A percentile compares a stretch with the other conserved stretches of the same genome.
Conservation (phyloP, 2,888 invertebrate species). For the Ormyrus thymus region DNA sequence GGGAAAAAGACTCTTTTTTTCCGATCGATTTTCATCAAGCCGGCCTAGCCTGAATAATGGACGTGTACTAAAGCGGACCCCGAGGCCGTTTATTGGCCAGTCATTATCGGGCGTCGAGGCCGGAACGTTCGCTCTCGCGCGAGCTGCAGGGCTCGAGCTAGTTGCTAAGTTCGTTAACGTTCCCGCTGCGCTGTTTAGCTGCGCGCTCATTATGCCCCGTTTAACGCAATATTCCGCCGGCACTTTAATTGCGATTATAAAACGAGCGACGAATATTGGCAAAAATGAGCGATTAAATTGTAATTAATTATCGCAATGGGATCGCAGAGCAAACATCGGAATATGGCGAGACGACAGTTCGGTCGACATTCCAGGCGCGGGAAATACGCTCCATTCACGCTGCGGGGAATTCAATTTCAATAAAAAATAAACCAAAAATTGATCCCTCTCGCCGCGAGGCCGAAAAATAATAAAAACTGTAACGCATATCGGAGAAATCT, state of each 20-base stretch:
- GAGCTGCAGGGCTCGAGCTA: not conserved
- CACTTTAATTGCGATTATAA: no score
- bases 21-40: constrained; percentile 31
- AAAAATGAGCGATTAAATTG: no score
- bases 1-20: constrained; percentile 15
- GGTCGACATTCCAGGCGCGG: not conserved
- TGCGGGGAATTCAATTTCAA: not conserved
- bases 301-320: no score
- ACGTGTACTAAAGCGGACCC: not conserved
- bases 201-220: no score
- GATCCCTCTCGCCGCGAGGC: constrained; percentile 9
- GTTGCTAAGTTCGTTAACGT: constrained; percentile 13
- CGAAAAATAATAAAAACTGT: constrained; percentile 2
- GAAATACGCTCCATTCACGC: no score
- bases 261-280: no score
- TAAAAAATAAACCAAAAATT: constrained; percentile 39
- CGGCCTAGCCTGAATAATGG: constrained; percentile 17
- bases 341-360: not conserved
- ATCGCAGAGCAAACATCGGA: not conserved
- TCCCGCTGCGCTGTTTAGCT: not conserved
- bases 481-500: constrained; percentile 10
- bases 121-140: not conserved
- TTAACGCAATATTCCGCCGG: no score
- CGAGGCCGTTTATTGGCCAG: constrained; percentile 19
- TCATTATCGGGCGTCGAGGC: constrained; percentile 2